phyloP scores from a whole-genome alignment of 2,888 invertebrate genomes.

The Rhingia campestris region DNA sequence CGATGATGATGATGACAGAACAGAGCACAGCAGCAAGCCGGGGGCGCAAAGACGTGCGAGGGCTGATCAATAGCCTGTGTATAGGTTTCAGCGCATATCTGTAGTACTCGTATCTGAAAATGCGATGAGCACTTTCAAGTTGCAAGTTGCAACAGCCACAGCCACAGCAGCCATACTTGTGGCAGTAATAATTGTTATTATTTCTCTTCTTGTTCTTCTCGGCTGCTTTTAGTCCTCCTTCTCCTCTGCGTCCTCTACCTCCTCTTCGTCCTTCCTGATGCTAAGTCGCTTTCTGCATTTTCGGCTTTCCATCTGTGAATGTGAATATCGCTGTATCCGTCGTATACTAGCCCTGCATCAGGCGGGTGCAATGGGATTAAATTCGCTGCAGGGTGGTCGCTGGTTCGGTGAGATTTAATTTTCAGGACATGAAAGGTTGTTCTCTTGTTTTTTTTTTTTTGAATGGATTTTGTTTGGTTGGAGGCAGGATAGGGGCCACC shows the following conservation, averaged over 20 bases:
- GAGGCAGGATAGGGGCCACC: slow-evolving; percentile 5
- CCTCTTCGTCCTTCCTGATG: background rate
- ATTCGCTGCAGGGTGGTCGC: slow-evolving; percentile 64
- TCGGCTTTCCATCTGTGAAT: background rate
- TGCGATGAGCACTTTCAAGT: slow-evolving; percentile 57
- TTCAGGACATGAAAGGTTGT: slow-evolving; percentile 57
- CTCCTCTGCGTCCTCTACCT: background rate
- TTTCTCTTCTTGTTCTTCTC: slow-evolving; percentile 23
- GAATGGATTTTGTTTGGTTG: background rate
- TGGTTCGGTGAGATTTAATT: slow-evolving; percentile 65
- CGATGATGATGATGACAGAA: no score
- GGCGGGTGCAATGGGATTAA: slow-evolving; percentile 47
- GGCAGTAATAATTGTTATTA: slow-evolving; percentile 65
- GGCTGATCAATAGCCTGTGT: slow-evolving; percentile 42
- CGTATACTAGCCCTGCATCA: background rate
- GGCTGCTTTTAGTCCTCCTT: background rate
- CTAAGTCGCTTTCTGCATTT: background rate
- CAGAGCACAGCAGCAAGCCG: no score
- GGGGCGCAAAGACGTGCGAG: slow-evolving; percentile 5
- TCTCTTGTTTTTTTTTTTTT: background rate
- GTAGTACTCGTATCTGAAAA: slow-evolving; percentile 20
- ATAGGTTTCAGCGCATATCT: slow-evolving; percentile 34
- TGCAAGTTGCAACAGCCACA: background rate
- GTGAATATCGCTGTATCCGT: background rate
- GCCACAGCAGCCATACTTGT: slow-evolving; percentile 32